Percentiles rank a stretch among this genome's conserved stretches.
Conservation (phyloP, 2,113 vertebrate species). For the Salvelinus sp. region DNA sequence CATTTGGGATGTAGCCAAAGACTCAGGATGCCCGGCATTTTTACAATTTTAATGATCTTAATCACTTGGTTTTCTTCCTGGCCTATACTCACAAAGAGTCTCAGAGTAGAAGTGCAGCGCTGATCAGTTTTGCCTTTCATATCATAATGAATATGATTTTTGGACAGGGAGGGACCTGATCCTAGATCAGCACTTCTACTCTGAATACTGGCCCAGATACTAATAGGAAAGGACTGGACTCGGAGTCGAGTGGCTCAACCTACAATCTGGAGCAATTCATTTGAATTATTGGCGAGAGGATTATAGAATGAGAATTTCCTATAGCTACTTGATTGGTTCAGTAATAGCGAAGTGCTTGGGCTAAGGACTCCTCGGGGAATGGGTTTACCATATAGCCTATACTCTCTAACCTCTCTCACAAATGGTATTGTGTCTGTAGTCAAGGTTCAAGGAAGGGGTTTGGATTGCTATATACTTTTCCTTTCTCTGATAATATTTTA, state of each 20-base stretch:
- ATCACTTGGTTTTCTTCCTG: slow-evolving; percentile 3
- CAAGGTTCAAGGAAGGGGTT: neutral
- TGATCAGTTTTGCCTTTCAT: too few species aligned
- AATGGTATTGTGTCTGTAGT: neutral
- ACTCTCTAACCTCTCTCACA: neutral
- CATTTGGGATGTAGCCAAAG: too few species aligned
- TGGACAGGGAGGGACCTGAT: too few species aligned
- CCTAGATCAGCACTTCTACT: too few species aligned
- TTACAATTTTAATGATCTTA: slow-evolving; percentile 36
- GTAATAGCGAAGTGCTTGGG: neutral
- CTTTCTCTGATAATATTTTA: neutral
- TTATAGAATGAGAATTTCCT: neutral
- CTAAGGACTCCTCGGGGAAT: neutral
- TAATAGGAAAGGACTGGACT: too few species aligned
- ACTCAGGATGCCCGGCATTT: slow-evolving; percentile 14
- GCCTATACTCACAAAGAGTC: too few species aligned
- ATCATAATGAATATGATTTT: too few species aligned
- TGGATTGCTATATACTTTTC: too few species aligned
- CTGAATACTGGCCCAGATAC: too few species aligned
- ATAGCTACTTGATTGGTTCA: neutral
- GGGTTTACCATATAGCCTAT: too few species aligned
- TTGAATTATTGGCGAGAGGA: neutral
- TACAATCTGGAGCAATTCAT: neutral
- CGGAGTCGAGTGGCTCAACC: neutral
- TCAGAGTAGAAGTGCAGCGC: too few species aligned